phyloP scores from a whole-genome alignment of 2,797 vertebrate genomes.

The Crypturellus tataupa region DNA sequence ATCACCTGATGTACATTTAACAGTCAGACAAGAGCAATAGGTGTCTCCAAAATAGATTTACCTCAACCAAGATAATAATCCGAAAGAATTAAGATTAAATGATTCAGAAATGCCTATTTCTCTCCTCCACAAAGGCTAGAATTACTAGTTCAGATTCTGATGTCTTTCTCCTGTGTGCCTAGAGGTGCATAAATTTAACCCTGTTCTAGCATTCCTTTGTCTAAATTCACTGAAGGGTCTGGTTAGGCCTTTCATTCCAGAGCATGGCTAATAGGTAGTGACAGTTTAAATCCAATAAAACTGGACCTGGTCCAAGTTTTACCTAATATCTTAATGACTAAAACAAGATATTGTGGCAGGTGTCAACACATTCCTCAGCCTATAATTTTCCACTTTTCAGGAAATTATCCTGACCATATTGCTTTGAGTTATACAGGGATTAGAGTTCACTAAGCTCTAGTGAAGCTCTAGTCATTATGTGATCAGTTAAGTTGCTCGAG shows the following conservation, averaged over 20 bases:
- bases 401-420: neutral
- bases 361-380: neutral
- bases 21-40: neutral
- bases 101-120: neutral
- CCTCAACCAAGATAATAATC: neutral
- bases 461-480: neutral
- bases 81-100: neutral
- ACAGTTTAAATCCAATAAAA: neutral
- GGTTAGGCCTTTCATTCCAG: neutral
- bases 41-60: neutral
- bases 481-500: neutral
- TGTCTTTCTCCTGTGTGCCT: neutral
- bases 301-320: neutral
- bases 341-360: neutral
- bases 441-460: neutral
- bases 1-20: neutral
- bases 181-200: neutral
- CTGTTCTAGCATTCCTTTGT: neutral
- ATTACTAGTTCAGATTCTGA: neutral
- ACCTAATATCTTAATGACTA: slow-evolving; percentile 2
- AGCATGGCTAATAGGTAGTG: neutral
- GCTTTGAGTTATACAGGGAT: neutral
- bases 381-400: neutral
- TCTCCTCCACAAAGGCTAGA: neutral
- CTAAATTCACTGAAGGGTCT: neutral